A percentile compares a stretch with the other conserved stretches of the same genome.
phyloP scores from a whole-genome alignment of 2,888 invertebrate species.

The Sesia apiformis region DNA sequence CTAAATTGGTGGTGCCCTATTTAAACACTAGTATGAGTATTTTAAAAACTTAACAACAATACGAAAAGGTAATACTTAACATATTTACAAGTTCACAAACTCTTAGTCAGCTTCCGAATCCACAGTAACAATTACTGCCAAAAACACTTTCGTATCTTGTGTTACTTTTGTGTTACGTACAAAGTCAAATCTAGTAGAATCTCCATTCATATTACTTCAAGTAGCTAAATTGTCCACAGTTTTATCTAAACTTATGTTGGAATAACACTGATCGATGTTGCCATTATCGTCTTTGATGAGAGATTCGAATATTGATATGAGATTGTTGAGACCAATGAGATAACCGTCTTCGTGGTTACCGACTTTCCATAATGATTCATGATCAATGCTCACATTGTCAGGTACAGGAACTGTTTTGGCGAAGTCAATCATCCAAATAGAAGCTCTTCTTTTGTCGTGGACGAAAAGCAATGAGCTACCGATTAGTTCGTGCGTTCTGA shows the following conservation, averaged over 20 bases:
- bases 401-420: constrained; percentile 94
- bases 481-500: constrained; percentile 93
- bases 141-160: neutral
- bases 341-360: constrained; percentile 98
- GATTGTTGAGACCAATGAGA: constrained; percentile 91
- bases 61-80: constrained; percentile 34
- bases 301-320: constrained; percentile 87
- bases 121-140: neutral
- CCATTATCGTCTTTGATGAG: constrained; percentile 67
- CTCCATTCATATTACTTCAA: constrained; percentile 33
- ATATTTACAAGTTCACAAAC: constrained; percentile 45
- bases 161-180: neutral
- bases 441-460: constrained; percentile 90
- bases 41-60: constrained; percentile 48
- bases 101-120: neutral
- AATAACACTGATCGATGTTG: constrained; percentile 50
- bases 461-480: constrained; percentile 96
- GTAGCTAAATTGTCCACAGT: constrained; percentile 57
- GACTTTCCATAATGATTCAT: constrained; percentile 90
- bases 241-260: constrained; percentile 45
- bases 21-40: constrained; percentile 55
- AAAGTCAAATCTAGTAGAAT: constrained; percentile 28
- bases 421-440: constrained; percentile 98
- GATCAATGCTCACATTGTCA: constrained; percentile 81
- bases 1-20: constrained; percentile 24